phyloP scores from a whole-genome alignment of 92 coral and sea anemone genomes.

The Blastomussa wellsi region DNA sequence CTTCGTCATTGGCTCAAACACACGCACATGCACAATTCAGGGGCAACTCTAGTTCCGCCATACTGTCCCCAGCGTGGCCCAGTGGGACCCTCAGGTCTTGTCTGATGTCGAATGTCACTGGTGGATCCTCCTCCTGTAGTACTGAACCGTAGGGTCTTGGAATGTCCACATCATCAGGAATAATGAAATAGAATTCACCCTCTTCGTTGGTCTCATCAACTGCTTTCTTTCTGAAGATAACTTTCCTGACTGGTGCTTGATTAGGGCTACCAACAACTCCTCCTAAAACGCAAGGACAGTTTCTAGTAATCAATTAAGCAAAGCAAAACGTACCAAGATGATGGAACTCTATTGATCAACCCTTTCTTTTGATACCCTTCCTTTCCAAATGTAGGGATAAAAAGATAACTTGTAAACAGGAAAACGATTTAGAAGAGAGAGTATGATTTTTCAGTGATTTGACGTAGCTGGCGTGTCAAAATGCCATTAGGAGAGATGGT shows the following conservation, averaged over 20 bases:
- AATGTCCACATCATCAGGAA: conserved; percentile 5
- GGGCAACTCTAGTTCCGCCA: conserved; percentile 15
- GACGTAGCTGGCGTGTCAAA: no score
- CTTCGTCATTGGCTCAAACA: no score
- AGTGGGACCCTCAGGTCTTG: background rate
- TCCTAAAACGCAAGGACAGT: background rate
- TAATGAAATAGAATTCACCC: background rate
- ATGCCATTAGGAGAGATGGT: no score
- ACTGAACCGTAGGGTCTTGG: conserved; percentile 1
- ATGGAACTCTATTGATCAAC: no score
- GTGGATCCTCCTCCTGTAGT: conserved; percentile 23
- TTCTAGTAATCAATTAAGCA: background rate
- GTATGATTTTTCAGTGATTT: no score
- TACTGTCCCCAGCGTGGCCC: background rate
- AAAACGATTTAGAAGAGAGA: no score
- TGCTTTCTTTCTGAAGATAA: background rate
- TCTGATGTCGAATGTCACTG: conserved; percentile 12
- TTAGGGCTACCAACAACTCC: conserved; percentile 17
- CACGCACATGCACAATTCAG: no score
- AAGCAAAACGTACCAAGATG: no score
- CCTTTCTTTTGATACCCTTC: no score
- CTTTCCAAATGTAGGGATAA: no score
- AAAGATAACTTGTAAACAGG: no score
- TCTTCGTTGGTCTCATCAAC: conserved; percentile 4
- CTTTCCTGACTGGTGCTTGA: background rate